Conservation (phyloP, 2,113 vertebrate species). For the Bothrops jararaca region DNA sequence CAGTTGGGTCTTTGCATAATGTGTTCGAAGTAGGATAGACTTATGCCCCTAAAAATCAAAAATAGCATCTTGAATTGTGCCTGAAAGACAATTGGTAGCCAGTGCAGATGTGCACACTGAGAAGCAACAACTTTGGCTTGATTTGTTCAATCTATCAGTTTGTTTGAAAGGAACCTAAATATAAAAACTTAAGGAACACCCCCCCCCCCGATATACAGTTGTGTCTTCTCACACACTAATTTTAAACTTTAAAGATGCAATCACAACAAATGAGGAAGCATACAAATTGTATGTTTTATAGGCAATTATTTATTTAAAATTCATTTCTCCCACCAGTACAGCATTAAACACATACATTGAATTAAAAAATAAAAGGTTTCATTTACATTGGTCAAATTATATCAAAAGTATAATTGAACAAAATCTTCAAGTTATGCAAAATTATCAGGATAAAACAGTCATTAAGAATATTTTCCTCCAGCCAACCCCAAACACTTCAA, state of each 20-base stretch:
- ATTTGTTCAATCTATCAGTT: neutral
- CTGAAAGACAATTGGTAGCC: neutral
- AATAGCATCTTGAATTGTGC: neutral
- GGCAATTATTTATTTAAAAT: constrained; percentile 5
- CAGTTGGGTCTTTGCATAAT: neutral
- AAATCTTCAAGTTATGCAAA: constrained; percentile 56
- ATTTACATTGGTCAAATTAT: constrained; percentile 41
- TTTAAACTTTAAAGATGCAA: neutral
- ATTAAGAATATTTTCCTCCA: neutral
- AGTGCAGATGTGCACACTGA: neutral
- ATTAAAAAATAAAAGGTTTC: constrained; percentile 42
- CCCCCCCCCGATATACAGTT: neutral
- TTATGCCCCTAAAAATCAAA: neutral
- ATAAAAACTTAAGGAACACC: neutral
- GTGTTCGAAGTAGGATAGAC: neutral
- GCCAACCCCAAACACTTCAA: neutral
- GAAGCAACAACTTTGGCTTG: neutral
- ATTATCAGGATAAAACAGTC: constrained; percentile 56
- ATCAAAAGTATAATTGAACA: constrained; percentile 70
- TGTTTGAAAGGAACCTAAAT: neutral
- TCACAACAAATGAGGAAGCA: neutral
- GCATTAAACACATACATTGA: neutral
- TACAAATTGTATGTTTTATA: neutral
- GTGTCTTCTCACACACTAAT: neutral
- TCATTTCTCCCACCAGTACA: neutral